Percentiles rank a stretch among this genome's conserved stretches.
These are phyloP conservation scores for Sparus aurata DNA, from an alignment of 2,797 vertebrate genomes.

Conservation along the genomic window DNA sequence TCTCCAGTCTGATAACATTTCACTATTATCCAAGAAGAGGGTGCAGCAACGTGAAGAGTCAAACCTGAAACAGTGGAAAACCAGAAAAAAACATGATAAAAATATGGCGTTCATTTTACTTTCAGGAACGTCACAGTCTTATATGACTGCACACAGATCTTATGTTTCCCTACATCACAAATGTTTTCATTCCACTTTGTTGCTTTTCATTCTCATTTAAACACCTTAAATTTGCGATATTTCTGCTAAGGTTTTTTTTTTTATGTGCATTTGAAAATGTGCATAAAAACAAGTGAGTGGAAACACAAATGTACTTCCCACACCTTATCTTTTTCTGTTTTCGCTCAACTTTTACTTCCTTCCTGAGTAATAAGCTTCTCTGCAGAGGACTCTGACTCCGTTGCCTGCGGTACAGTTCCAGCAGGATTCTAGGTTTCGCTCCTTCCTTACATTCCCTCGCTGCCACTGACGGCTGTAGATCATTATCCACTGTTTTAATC, in stretches of 20 bases:
- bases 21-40: too few relatives aligned
- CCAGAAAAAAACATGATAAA: too few relatives aligned
- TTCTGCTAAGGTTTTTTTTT: neutral
- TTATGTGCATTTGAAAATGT: neutral
- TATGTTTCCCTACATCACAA: too few relatives aligned
- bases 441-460: neutral
- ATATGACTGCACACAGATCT: too few relatives aligned
- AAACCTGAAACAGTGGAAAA: too few relatives aligned
- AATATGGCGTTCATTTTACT: too few relatives aligned
- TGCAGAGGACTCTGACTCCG: neutral
- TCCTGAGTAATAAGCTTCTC: conserved; percentile 1
- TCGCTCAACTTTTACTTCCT: neutral
- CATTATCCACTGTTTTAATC: conserved; percentile 14
- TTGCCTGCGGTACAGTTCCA: neutral
- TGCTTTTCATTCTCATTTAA: neutral
- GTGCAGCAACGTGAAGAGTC: too few relatives aligned
- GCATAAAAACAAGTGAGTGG: neutral
- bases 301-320: neutral
- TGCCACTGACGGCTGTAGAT: neutral
- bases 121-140: too few relatives aligned
- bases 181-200: neutral
- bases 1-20: too few relatives aligned
- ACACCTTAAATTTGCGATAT: neutral
- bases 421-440: neutral
- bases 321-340: neutral